Evolutionary conservation across 2,797 vertebrate genomes (phyloP).

Genomic region (Thripadectes ignobilis): DNA sequence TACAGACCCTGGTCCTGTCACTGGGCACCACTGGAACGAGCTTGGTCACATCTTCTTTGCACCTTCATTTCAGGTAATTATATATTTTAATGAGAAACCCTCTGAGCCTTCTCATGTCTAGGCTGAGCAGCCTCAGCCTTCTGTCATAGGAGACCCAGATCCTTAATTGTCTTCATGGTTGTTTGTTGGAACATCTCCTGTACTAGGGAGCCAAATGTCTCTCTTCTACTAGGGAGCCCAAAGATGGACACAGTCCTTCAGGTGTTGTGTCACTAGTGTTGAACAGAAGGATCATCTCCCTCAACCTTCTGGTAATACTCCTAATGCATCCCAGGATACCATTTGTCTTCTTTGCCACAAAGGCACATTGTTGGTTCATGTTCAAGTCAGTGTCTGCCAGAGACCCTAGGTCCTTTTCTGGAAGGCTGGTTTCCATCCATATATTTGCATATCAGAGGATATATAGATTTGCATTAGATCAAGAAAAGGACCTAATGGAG

Average conservation of each 20-base stretch:
- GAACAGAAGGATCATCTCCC: neutral
- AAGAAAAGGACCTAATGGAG: neutral
- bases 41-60: neutral
- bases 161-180: neutral
- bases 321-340: neutral
- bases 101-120: accelerated
- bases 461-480: neutral
- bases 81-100: accelerated
- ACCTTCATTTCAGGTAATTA: neutral
- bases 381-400: neutral
- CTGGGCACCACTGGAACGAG: neutral
- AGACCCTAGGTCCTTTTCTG: neutral
- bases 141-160: neutral
- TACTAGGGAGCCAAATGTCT: neutral
- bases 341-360: neutral
- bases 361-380: neutral
- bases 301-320: neutral
- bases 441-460: neutral
- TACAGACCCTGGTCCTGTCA: neutral
- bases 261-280: too few relatives aligned
- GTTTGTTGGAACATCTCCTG: neutral
- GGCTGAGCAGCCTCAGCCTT: neutral
- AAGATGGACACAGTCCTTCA: neutral
- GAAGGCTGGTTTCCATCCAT: neutral
- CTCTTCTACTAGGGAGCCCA: neutral